These are phyloP conservation scores for Mantis religiosa DNA, from an alignment of 2,888 invertebrate genomes.

Conservation along the genomic window DNA sequence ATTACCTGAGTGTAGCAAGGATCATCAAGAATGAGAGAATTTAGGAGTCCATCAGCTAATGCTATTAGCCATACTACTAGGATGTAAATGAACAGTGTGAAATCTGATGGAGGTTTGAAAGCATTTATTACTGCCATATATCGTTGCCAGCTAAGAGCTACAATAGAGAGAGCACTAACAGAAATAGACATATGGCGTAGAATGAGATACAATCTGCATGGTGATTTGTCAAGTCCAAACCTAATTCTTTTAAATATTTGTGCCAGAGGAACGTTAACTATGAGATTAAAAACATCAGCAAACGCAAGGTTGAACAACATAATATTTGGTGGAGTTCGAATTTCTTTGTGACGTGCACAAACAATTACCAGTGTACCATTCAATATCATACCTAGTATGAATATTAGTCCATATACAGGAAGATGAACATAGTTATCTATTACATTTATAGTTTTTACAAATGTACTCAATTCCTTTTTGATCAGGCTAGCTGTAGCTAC, in stretches of 20 bases:
- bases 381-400: not conserved
- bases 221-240: not conserved
- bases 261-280: not conserved
- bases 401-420: not conserved
- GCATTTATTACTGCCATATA: not conserved
- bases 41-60: not conserved
- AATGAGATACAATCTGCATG: not conserved
- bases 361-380: not conserved
- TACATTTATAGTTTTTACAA: not conserved
- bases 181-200: not conserved
- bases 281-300: not conserved
- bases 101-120: not conserved
- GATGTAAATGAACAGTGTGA: not conserved
- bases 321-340: not conserved
- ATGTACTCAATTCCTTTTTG: not conserved
- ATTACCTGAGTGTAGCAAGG: not conserved
- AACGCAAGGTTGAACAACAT: conserved; percentile 1
- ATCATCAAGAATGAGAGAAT: not conserved
- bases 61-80: not conserved
- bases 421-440: not conserved
- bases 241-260: not conserved
- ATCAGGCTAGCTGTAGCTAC: not conserved
- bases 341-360: not conserved
- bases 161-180: not conserved
- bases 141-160: not conserved